phyloP scores from a whole-genome alignment of 2,888 invertebrate genomes.

The Unio delphinus region DNA sequence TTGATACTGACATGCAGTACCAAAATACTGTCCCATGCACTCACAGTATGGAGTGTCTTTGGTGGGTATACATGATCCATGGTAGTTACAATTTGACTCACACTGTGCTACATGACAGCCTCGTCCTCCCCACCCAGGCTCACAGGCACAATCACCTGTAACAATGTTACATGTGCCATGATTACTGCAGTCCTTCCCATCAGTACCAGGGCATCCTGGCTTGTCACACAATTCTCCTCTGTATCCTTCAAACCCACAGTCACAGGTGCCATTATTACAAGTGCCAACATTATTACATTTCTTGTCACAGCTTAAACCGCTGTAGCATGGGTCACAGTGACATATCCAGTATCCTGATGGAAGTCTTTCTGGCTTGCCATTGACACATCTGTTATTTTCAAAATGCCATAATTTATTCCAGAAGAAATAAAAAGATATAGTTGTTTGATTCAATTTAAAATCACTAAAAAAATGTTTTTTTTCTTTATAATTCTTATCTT shows the following conservation, averaged over 20 bases:
- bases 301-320: slow-evolving; percentile 35
- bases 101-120: slow-evolving; percentile 50
- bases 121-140: slow-evolving; percentile 48
- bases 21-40: slow-evolving; percentile 38
- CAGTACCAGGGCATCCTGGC: slow-evolving; percentile 47
- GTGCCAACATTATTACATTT: slow-evolving; percentile 33
- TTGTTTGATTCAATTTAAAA: too few species aligned
- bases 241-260: slow-evolving; percentile 44
- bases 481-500: too few species aligned
- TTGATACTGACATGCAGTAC: slow-evolving; percentile 29
- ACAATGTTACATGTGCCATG: slow-evolving; percentile 28
- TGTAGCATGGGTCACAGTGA: slow-evolving; percentile 38
- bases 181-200: slow-evolving; percentile 29
- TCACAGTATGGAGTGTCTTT: slow-evolving; percentile 33
- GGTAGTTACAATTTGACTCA: slow-evolving; percentile 42
- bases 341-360: slow-evolving; percentile 17
- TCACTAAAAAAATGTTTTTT: too few species aligned
- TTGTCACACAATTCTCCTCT: slow-evolving; percentile 33
- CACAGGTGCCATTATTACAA: slow-evolving; percentile 38
- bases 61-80: slow-evolving; percentile 39
- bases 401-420: too few species aligned
- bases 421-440: too few species aligned
- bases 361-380: slow-evolving; percentile 24
- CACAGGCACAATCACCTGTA: slow-evolving; percentile 30
- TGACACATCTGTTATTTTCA: slow-evolving; percentile 14